Evolutionary conservation across 2,797 vertebrate species (phyloP).

Genomic region (Myotis daubentonii): DNA sequence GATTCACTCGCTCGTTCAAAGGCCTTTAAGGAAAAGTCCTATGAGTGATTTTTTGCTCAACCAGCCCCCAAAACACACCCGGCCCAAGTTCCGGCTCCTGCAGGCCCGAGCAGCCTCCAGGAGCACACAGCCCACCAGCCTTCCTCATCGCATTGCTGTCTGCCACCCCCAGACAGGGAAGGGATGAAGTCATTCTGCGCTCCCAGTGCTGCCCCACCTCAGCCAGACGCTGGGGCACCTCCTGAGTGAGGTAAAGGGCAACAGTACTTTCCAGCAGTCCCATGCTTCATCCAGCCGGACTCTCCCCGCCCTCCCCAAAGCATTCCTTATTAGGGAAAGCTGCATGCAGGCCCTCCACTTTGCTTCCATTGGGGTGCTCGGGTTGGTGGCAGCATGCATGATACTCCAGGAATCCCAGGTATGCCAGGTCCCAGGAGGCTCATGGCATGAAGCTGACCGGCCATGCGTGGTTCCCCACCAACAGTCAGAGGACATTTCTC

Average conservation of each 20-base stretch:
- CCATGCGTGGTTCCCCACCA: constrained; percentile 59
- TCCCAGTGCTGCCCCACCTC: not conserved
- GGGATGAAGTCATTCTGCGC: not conserved
- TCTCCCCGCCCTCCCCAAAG: not conserved
- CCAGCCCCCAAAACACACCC: no score
- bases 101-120: not conserved
- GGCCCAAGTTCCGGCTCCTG: not conserved
- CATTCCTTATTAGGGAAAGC: not conserved
- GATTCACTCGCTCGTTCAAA: not conserved
- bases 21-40: not conserved
- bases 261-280: not conserved
- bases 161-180: not conserved
- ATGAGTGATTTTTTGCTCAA: not conserved
- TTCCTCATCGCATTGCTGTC: not conserved
- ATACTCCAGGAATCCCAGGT: constrained; percentile 65
- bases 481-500: not conserved
- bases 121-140: not conserved
- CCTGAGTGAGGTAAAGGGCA: not conserved
- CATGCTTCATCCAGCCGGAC: not conserved
- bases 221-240: not conserved
- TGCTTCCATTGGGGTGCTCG: not conserved
- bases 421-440: constrained; percentile 46
- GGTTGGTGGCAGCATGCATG: constrained; percentile 27
- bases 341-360: not conserved
- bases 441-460: not conserved